Evolutionary conservation across 1,140 invertebrate genomes (phyloP).

Genomic region (Nasonia giraulti): DNA sequence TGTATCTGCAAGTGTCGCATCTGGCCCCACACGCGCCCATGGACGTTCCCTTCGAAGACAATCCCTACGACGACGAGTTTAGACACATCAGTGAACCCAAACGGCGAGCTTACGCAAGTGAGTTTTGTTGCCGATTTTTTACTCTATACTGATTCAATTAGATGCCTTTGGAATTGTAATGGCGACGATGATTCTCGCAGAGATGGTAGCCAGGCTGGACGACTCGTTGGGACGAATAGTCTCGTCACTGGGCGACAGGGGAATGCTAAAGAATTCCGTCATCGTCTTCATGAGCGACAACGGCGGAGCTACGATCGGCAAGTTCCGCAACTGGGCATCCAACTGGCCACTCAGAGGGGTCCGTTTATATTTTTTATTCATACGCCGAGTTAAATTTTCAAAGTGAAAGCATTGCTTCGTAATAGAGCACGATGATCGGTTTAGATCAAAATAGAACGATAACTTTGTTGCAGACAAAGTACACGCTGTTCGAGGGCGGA

Average conservation of each 20-base stretch:
- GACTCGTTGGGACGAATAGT: constrained; percentile 81
- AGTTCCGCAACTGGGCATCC: constrained; percentile 78
- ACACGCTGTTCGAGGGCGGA: constrained; percentile 83
- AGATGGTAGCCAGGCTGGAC: constrained; percentile 83
- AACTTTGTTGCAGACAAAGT: constrained; percentile 76
- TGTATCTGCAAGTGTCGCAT: constrained; percentile 83
- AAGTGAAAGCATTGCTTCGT: background rate
- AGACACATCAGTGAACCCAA: constrained; percentile 79
- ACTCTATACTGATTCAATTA: no score
- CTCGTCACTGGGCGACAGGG: constrained; percentile 75
- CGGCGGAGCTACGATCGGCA: constrained; percentile 74
- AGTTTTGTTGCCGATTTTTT: constrained; percentile 41
- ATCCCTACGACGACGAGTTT: constrained; percentile 79
- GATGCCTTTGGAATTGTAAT: no score
- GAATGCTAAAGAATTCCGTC: constrained; percentile 79
- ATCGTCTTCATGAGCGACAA: constrained; percentile 81
- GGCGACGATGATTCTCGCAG: constrained; percentile 65
- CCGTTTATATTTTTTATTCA: constrained; percentile 53
- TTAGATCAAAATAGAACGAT: constrained; percentile 4
- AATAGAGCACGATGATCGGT: background rate
- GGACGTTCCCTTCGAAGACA: constrained; percentile 77
- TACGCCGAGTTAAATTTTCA: background rate
- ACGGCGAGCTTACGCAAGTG: constrained; percentile 81
- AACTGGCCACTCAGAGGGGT: constrained; percentile 82
- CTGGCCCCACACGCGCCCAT: constrained; percentile 80